These are phyloP conservation scores for Exephanes ischioxanthus DNA, from an alignment of 2,888 invertebrate species.

Conservation along the genomic window DNA sequence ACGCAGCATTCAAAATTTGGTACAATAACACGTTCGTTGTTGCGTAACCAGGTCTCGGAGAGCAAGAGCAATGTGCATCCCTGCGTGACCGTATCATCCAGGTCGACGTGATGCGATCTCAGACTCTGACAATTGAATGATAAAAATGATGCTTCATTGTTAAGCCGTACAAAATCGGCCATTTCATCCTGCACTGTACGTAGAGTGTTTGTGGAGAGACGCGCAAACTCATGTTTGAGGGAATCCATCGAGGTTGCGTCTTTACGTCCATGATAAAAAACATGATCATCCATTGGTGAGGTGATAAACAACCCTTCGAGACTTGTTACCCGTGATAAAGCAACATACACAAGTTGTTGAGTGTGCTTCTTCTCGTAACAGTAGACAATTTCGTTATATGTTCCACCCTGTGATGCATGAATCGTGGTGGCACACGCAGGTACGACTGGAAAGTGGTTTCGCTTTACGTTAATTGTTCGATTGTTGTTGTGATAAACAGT, in stretches of 20 bases:
- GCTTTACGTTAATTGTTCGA: slow-evolving; percentile 41
- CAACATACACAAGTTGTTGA: slow-evolving; percentile 73
- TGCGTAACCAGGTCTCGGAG: slow-evolving; percentile 56
- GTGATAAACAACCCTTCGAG: slow-evolving; percentile 66
- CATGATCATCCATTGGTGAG: slow-evolving; percentile 7
- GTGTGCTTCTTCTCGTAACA: slow-evolving; percentile 48
- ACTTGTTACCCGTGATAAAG: slow-evolving; percentile 72
- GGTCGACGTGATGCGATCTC: slow-evolving; percentile 45
- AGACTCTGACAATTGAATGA: slow-evolving; percentile 64
- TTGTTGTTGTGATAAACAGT: slow-evolving; percentile 36
- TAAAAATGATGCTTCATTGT: slow-evolving; percentile 31
- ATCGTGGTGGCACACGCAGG: slow-evolving; percentile 56
- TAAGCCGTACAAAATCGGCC: slow-evolving; percentile 12
- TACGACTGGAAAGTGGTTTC: slow-evolving; percentile 52
- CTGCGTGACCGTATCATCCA: slow-evolving; percentile 54
- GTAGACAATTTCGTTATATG: slow-evolving; percentile 52
- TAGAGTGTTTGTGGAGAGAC: slow-evolving; percentile 22
- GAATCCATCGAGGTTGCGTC: slow-evolving; percentile 6
- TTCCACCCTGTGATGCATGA: slow-evolving; percentile 57
- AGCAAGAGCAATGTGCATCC: slow-evolving; percentile 47
- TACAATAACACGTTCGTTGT: slow-evolving; percentile 44
- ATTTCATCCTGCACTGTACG: slow-evolving; percentile 22
- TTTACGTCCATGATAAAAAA: slow-evolving; percentile 28
- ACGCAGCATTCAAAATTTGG: slow-evolving; percentile 58
- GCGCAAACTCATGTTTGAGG: slow-evolving; percentile 25